Conservation (phyloP, 1,140 invertebrate genomes). For the Pinna nobilis region DNA sequence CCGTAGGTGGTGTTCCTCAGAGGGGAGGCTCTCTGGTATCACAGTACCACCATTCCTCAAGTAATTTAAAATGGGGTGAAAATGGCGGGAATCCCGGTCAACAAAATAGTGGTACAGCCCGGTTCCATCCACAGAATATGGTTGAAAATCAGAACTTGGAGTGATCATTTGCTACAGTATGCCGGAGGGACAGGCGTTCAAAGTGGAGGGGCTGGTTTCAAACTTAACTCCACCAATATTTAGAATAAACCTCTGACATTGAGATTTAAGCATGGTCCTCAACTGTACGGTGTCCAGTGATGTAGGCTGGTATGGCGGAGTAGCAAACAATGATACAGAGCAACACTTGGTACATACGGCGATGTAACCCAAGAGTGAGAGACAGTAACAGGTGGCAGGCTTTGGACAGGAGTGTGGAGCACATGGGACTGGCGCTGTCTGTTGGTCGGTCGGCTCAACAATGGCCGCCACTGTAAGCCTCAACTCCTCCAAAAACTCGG, state of each 20-base stretch:
- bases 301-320: neutral
- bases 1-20: neutral
- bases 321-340: neutral
- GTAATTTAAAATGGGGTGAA: neutral
- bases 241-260: neutral
- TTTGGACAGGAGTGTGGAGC: neutral
- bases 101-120: neutral
- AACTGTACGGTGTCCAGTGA: neutral
- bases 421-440: neutral
- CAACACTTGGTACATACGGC: no score
- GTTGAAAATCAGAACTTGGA: neutral
- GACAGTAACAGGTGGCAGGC: neutral
- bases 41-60: neutral
- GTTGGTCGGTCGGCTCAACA: no score
- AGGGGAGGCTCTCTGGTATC: neutral
- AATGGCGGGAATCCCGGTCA: neutral
- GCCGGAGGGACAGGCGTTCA: neutral
- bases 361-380: neutral
- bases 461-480: neutral
- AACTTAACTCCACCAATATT: neutral
- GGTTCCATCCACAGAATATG: neutral
- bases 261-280: neutral
- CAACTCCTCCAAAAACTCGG: neutral
- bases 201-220: neutral
- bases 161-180: neutral